These are phyloP conservation scores for Heterodera carotae DNA, from an alignment of 1,140 invertebrate species.

Conservation along the genomic window DNA sequence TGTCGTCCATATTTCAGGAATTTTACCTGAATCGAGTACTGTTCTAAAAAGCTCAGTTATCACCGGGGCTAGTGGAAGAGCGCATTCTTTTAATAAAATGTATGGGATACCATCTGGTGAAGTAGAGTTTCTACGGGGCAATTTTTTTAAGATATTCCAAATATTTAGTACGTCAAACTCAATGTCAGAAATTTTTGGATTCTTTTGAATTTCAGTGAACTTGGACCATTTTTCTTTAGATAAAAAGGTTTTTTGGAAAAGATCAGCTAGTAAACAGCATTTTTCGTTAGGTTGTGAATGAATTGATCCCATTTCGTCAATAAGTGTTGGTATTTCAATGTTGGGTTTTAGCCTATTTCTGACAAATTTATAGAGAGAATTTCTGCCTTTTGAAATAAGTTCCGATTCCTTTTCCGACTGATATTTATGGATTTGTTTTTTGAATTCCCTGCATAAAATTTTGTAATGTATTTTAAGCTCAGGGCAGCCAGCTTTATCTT, in stretches of 20 bases:
- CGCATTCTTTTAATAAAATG: conserved; percentile 3
- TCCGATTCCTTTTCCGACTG: too few species aligned
- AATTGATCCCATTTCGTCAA: not conserved
- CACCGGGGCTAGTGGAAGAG: not conserved
- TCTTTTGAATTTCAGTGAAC: not conserved
- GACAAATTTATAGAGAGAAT: not conserved
- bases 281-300: not conserved
- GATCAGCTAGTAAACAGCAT: conserved; percentile 3
- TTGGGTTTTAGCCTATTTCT: not conserved
- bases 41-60: conserved; percentile 6
- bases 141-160: not conserved
- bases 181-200: not conserved
- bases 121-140: conserved; percentile 19
- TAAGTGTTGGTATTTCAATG: not conserved
- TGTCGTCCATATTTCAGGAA: conserved; percentile 11
- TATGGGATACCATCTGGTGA: conserved; percentile 22
- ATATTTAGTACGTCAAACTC: not conserved
- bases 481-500: not conserved
- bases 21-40: not conserved
- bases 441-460: too few species aligned
- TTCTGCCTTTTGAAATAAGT: not conserved
- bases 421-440: not conserved
- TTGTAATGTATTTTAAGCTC: too few species aligned
- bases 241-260: conserved; percentile 11
- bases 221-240: not conserved